Evolutionary conservation across 2,888 invertebrate species (phyloP).

Genomic region (Onthophagus sagittarius): DNA sequence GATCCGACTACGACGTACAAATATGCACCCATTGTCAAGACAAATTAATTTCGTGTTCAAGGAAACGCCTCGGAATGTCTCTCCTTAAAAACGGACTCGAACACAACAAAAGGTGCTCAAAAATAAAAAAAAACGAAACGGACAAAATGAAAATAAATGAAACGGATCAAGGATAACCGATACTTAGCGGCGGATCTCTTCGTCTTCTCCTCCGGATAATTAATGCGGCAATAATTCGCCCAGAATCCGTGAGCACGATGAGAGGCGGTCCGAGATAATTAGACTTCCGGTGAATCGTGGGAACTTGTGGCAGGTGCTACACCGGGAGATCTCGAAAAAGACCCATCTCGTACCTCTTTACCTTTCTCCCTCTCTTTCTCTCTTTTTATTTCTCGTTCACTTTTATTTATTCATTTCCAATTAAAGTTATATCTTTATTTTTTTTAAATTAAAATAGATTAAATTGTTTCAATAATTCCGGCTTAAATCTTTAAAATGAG

Average conservation of each 20-base stretch:
- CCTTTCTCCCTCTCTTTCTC: constrained; percentile 4
- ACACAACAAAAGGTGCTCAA: too few relatives aligned
- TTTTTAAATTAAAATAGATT: too few relatives aligned
- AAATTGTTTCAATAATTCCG: too few relatives aligned
- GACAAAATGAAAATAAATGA: neutral
- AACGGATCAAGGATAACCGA: neutral
- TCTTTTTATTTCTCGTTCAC: neutral
- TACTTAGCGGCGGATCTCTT: neutral
- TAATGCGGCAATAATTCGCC: constrained; percentile 26
- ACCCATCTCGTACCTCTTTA: constrained; percentile 1
- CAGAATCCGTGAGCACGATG: constrained; percentile 28
- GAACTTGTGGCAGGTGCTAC: constrained; percentile 45
- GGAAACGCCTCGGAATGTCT: neutral
- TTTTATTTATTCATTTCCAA: neutral
- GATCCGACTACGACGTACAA: neutral
- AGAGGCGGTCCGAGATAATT: constrained; percentile 44
- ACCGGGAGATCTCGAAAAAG: neutral
- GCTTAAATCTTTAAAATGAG: too few relatives aligned
- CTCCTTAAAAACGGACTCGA: neutral
- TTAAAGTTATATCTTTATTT: too few relatives aligned
- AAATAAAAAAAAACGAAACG: neutral
- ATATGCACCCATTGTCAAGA: neutral
- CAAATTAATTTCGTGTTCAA: too few relatives aligned
- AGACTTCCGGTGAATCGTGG: constrained; percentile 49
- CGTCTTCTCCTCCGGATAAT: constrained; percentile 19